Base-by-base conservation (phyloP, 2,888 invertebrate species). In the Agrochola lychnidis region DNA sequence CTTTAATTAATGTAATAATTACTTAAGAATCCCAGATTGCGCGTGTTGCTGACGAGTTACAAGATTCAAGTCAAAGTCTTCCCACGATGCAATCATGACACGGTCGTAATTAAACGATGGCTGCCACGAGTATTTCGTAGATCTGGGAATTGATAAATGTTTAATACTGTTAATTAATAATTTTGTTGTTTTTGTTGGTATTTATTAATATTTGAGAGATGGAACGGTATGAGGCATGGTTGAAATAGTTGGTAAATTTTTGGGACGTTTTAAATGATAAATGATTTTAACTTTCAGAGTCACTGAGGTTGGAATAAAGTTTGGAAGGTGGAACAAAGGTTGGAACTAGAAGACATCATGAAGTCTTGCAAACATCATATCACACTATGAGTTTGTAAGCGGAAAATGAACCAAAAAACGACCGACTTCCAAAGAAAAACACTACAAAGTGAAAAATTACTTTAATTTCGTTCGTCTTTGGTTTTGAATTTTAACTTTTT, bases 11-110 rank as follows among this genome's bases (percentile, higher is more conserved):
- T 70, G 70, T 42, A 57, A 64, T 71, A 73, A 79, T 68, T 73
- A 73, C 82, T 22, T 57, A 61, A 62, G 45, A 64, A 45, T 64
- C 68, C 16, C 12, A 66, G 61, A 73, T 69, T 61, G 51, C 45
- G 69, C 45, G 61, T 73, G 68, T 64, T 67, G 48, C 74, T 80
- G 57, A 68, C 70, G 42, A 25, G 72, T 71, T 70, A 66, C 57
- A 73, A 59, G 81, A 80, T 22, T 61, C 40, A 36, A 53, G 61
- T 45, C 53, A 25, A n/a, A 72, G 45, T n/a, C 61, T 78, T 78
- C 81, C 73, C 84, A 83, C 81, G 81, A 30, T 64, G 67, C 61
- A 73, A 82, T 74, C 70, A 57, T 56, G 42, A 70, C 68, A 67
- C 66, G 62, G 12, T 30, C 9, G 57, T 64, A 51, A 75, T 70